Evolutionary conservation across 2,888 invertebrate genomes (phyloP), one percentile per base, ranked within the genome.

Genomic region (Chaetogeoica ovagalla): DNA sequence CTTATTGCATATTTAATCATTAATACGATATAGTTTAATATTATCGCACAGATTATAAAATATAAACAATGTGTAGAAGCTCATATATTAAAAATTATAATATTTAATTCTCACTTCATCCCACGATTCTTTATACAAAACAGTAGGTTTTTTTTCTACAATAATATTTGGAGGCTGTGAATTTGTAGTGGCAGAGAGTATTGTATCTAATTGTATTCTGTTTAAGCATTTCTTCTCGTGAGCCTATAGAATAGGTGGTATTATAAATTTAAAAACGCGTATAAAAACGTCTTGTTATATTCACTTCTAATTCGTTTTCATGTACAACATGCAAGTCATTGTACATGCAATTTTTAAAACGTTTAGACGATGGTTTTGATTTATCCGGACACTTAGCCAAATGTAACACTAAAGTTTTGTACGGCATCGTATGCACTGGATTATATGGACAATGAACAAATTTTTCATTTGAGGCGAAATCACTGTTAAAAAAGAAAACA

Each of bases 361-460:
- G 7, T 7, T 43, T 43, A 9, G 43, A 43, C 23, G 30, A 52
- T 21, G 23, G 5, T 0, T 19, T 4, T 3, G 43, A 19, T 19
- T 8, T 72, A 70, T 72, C 60, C 3, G 72, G 72, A 19, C 72
- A 72, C 43, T 43, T 72, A 2, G 23, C 23, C 15, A 72, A 43
- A 43, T 72, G 72, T 5, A 43, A 2, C 5, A n/a, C 13, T 1
- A 72, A 15, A 19, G 62, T 62, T 60, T 72, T 72, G 9, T 23
- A 8, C 17, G 72, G 72, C 72, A 72, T 72, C 3, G 39, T 21
- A 21, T 72, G 72, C 0, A 43, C 7, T 11, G 4, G 8, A 43
- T 72, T 72, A 23, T 17, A 72, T 0, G 72, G 60, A 30, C 72
- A 72, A 62, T 62, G 60, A 19, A 68, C 68, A 23, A 52, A 9